Evolutionary conservation across 2,888 invertebrate genomes (phyloP).

Genomic region (Bugulina stolonifera): DNA sequence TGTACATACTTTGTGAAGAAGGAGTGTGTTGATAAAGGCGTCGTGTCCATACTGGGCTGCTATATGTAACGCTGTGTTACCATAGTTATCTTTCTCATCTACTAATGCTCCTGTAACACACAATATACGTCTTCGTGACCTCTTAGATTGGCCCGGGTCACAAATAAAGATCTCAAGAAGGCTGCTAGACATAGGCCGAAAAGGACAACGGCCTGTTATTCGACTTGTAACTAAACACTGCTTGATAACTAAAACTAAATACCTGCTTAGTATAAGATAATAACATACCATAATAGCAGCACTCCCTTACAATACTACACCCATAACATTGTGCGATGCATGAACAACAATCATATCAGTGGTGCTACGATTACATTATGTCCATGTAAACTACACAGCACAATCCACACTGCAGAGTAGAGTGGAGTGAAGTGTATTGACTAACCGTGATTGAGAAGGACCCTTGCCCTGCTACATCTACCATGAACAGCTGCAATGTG

Average conservation of each 20-base stretch:
- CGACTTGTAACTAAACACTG: background rate
- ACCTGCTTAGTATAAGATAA: background rate
- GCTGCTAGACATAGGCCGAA: no score
- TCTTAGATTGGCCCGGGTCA: no score
- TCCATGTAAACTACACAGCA: no score
- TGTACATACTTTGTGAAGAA: constrained; percentile 57
- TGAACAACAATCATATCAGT: no score
- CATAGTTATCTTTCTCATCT: constrained; percentile 59
- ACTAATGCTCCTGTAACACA: constrained; percentile 56
- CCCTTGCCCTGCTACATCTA: constrained; percentile 61
- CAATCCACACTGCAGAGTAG: no score
- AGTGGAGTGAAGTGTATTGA: background rate
- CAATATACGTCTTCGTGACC: no score
- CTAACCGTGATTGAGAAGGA: constrained; percentile 60
- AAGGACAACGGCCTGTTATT: no score
- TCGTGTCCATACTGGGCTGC: constrained; percentile 63
- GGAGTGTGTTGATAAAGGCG: constrained; percentile 57
- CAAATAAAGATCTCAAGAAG: no score
- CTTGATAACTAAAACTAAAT: background rate
- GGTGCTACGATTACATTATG: no score
- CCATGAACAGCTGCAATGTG: constrained; percentile 66
- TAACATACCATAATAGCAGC: no score
- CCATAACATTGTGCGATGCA: no score
- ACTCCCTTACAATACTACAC: no score
- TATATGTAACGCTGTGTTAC: constrained; percentile 62